Evolutionary conservation across 2,888 invertebrate genomes (phyloP), one percentile per base, ranked within the genome.

Genomic region (Liposcelis brunnea): DNA sequence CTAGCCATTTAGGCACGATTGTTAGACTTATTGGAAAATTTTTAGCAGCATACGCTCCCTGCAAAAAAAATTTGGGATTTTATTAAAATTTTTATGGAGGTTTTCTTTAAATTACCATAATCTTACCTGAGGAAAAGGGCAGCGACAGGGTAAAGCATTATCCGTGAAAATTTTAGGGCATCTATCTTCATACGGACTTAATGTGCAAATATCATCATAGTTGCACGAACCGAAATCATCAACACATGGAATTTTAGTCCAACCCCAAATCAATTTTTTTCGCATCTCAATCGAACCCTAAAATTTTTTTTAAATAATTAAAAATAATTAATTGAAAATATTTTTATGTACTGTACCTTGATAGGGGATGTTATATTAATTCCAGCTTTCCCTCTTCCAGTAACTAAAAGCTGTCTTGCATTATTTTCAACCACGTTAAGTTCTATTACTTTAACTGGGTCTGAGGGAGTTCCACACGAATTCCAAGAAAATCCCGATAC

Each of bases 191-290:
- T 46, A 51, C 7, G 50, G 50, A 16, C 43, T 42, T 10, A 49
- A 16, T 10, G 26, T 14, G 42, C 52, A 52, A 2, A 51, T 16
- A 32, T 52, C 48, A 3, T 48, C 42, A 32, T 49, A 50, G 8
- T 43, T 47, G 35, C 52, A 52, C 4, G 52, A 52, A 12, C 52
- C 52, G n/a, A 51, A 19, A 31, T 47, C 48, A 19, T 48, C 48
- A 31, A 49, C 15, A 31, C 51, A 51, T 4, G 51, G 51, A 4
- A 51, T 31, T 19, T 44, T 37, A 12, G 50, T 31, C 49, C 49
- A 50, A n/a, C 49, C 43, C 10, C 47, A 47, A 18, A 38, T 31
- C n/a, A 50, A 32, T 32, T 50, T 50, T 34, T 48, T 51, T 42
- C 46, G 35, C 7, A 49, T 26, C 8, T 19, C 16, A 7, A 50